Conservation (phyloP, 2,113 vertebrate species). For the Esox niger region DNA sequence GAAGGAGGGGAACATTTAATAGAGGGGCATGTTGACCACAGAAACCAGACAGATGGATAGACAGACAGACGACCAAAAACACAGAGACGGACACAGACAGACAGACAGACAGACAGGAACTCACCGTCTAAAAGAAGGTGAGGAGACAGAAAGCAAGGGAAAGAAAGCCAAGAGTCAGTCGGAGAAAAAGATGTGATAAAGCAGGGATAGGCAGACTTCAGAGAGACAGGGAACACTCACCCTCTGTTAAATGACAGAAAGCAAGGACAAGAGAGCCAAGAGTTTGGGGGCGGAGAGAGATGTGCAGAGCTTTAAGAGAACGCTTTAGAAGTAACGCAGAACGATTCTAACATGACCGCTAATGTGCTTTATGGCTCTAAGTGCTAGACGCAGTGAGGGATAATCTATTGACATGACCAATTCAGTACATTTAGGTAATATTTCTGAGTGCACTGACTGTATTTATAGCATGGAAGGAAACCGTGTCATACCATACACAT, state of each 20-base stretch:
- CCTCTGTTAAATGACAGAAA: slow-evolving; percentile 68
- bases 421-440: slow-evolving; percentile 44
- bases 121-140: background rate
- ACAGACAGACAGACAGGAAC: background rate
- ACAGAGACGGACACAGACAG: too few relatives aligned
- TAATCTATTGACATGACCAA: slow-evolving; percentile 49
- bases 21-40: slow-evolving; percentile 51
- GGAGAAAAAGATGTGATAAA: background rate
- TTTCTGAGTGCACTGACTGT: slow-evolving; percentile 33
- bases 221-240: slow-evolving; percentile 59
- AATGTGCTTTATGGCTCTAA: slow-evolving; percentile 38
- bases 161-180: background rate
- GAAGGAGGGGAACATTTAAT: slow-evolving; percentile 70
- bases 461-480: slow-evolving; percentile 34
- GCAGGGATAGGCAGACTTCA: slow-evolving; percentile 15
- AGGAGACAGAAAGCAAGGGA: too few relatives aligned
- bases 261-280: slow-evolving; percentile 78
- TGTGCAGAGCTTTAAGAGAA: background rate
- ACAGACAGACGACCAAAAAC: too few relatives aligned
- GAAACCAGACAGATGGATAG: too few relatives aligned
- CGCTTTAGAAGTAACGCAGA: slow-evolving; percentile 6
- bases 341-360: background rate
- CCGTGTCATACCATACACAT: slow-evolving; percentile 22
- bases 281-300: slow-evolving; percentile 63
- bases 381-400: slow-evolving; percentile 30